phyloP scores from a whole-genome alignment of 2,113 vertebrate species.

The Abramis brama region DNA sequence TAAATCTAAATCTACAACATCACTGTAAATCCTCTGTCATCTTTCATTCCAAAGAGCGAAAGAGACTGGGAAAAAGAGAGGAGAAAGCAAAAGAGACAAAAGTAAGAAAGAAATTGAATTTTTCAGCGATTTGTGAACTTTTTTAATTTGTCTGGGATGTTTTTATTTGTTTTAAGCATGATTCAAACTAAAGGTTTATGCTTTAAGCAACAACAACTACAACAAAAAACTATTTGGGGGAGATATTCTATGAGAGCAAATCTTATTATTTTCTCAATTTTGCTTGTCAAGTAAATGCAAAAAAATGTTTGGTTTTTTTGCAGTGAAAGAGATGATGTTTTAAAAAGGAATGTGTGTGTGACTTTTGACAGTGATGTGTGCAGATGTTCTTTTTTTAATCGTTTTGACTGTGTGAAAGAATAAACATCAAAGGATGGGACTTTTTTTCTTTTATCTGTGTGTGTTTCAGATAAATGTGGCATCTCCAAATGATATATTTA shows the following conservation, averaged over 20 bases:
- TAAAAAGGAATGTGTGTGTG: not conserved
- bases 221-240: not conserved
- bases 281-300: not conserved
- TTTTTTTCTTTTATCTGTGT: not conserved
- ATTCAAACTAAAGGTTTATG: not conserved
- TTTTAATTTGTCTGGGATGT: not conserved
- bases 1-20: constrained; percentile 39
- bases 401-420: not conserved
- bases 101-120: constrained; percentile 48
- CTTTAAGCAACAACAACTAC: not conserved
- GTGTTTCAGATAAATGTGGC: not conserved
- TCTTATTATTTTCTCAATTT: not conserved
- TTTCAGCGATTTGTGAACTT: not conserved
- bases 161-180: not conserved
- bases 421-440: not conserved
- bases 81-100: constrained; percentile 65
- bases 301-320: not conserved
- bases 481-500: not conserved
- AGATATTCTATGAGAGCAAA: not conserved
- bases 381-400: not conserved
- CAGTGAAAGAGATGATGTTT: not conserved
- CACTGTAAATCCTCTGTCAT: constrained; percentile 73
- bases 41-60: constrained; percentile 60
- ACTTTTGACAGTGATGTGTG: not conserved
- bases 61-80: constrained; percentile 53